phyloP scores from a whole-genome alignment of 2,113 vertebrate genomes.

The Pionites leucogaster region DNA sequence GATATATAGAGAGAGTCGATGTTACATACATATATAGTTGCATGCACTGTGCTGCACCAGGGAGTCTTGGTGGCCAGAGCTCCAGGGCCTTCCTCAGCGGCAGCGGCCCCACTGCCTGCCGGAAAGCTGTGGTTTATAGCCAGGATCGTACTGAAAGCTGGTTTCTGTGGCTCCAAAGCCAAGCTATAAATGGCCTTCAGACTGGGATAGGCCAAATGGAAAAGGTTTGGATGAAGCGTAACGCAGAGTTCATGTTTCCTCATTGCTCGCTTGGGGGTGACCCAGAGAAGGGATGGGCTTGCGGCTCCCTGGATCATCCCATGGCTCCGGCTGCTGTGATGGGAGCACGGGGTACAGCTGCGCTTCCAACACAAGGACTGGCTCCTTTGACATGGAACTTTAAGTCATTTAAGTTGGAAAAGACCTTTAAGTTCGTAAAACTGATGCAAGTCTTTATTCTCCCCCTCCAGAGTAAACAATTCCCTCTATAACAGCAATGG shows the following conservation, averaged over 20 bases:
- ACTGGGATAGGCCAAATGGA: not conserved
- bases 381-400: not conserved
- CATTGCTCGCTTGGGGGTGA: not conserved
- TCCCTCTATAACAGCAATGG: not conserved
- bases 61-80: not conserved
- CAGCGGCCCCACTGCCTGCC: not conserved
- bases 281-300: not conserved
- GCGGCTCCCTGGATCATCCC: not conserved
- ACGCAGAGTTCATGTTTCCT: not conserved
- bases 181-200: not conserved
- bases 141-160: rapidly evolving
- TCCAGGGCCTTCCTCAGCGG: not conserved
- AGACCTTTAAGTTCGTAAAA: not conserved
- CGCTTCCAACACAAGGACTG: not conserved
- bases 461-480: not conserved
- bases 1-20: not conserved
- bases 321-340: rapidly evolving
- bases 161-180: not conserved
- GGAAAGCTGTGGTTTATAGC: no score
- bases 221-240: not conserved
- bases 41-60: rapidly evolving
- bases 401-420: not conserved
- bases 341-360: not conserved
- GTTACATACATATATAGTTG: no score
- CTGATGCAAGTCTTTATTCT: not conserved